A percentile compares a stretch with the other conserved stretches of the same genome.
Conservation (phyloP, 2,888 invertebrate species). For the Drosophila subsilvestris region DNA sequence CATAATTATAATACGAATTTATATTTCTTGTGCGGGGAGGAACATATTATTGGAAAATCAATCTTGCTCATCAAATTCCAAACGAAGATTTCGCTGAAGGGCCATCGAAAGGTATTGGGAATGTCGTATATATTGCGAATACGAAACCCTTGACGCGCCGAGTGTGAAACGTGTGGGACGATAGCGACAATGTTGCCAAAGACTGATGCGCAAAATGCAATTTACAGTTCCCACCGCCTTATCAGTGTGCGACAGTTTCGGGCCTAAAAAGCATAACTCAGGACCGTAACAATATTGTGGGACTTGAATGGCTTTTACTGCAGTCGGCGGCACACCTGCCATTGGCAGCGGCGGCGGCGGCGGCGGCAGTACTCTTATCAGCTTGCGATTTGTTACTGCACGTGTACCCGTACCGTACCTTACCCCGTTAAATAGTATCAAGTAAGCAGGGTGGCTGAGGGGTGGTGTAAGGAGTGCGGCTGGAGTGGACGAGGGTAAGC, state of each 20-base stretch:
- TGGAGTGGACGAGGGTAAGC: slow-evolving; percentile 5
- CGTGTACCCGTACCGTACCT: slow-evolving; percentile 64
- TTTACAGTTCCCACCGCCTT: slow-evolving; percentile 24
- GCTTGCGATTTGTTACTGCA: slow-evolving; percentile 42
- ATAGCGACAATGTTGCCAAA: slow-evolving; percentile 32
- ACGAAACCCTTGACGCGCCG: background rate
- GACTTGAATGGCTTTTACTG: slow-evolving; percentile 22
- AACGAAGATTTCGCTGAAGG: too few relatives aligned
- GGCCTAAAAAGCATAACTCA: slow-evolving; percentile 24
- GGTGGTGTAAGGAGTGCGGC: slow-evolving; percentile 10
- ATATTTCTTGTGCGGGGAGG: too few relatives aligned
- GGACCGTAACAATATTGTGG: slow-evolving; percentile 1
- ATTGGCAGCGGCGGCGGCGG: background rate
- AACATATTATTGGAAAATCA: too few relatives aligned
- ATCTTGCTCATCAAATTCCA: too few relatives aligned
- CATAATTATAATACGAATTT: too few relatives aligned
- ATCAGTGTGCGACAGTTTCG: slow-evolving; percentile 30
- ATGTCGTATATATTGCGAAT: too few relatives aligned
- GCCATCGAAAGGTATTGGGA: too few relatives aligned
- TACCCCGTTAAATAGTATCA: slow-evolving; percentile 57
- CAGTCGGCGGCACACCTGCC: slow-evolving; percentile 23
- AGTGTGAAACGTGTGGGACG: background rate
- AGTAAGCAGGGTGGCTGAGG: slow-evolving; percentile 7
- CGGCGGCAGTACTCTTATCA: background rate
- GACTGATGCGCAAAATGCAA: slow-evolving; percentile 29